These are phyloP conservation scores for Drosophila borealis DNA, from an alignment of 2,888 invertebrate species.

Conservation along the genomic window DNA sequence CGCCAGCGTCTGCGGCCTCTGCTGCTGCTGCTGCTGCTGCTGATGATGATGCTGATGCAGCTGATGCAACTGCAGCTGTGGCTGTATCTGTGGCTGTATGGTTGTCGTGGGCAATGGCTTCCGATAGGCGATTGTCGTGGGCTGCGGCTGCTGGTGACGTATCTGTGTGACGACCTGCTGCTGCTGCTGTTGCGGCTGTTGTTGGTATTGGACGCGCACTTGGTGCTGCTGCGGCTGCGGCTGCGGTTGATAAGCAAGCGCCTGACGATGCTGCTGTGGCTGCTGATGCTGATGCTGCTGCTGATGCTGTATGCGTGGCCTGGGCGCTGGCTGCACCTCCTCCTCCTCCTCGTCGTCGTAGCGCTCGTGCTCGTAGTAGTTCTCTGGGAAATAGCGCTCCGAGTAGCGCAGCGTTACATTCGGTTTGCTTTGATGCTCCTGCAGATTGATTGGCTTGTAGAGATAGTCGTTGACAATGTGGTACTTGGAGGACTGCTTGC, in stretches of 20 bases:
- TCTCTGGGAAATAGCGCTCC: slow-evolving; percentile 93
- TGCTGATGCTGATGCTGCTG: slow-evolving; percentile 73
- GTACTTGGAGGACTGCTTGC: slow-evolving; percentile 94
- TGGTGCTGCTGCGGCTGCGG: slow-evolving; percentile 58
- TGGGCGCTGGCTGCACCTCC: slow-evolving; percentile 75
- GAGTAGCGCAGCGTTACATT: slow-evolving; percentile 92
- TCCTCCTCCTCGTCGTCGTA: slow-evolving; percentile 83
- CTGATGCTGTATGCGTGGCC: slow-evolving; percentile 81
- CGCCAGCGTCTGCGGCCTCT: slow-evolving; percentile 76
- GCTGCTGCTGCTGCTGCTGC: slow-evolving; percentile 50
- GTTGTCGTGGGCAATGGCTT: slow-evolving; percentile 79
- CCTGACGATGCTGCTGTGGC: slow-evolving; percentile 65
- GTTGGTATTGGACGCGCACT: slow-evolving; percentile 64
- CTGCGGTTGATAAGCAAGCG: slow-evolving; percentile 47
- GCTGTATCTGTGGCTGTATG: slow-evolving; percentile 79
- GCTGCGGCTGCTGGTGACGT: slow-evolving; percentile 75
- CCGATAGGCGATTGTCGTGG: slow-evolving; percentile 78
- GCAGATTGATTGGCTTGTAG: slow-evolving; percentile 94
- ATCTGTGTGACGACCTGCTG: slow-evolving; percentile 72
- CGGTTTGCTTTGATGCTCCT: slow-evolving; percentile 92
- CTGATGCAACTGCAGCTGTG: slow-evolving; percentile 73
- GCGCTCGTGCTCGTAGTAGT: slow-evolving; percentile 89
- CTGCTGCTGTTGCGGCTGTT: slow-evolving; percentile 60
- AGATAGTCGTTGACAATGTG: slow-evolving; percentile 97
- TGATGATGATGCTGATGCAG: slow-evolving; percentile 62